Conservation (phyloP, 2,888 invertebrate species). For the Diplazon laetatorius region DNA sequence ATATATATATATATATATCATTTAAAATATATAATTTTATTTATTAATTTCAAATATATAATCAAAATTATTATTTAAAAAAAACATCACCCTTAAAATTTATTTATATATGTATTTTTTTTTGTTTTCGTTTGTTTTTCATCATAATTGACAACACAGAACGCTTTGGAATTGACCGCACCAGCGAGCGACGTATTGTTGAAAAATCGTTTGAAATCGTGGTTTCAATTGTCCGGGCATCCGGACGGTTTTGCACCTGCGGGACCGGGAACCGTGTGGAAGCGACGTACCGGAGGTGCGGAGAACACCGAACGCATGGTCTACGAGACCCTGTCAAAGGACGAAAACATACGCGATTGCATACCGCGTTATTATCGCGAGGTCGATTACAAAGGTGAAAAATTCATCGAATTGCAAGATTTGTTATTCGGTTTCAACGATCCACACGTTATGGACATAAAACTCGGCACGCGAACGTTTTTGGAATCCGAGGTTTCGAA, state of each 20-base stretch:
- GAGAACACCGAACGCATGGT: constrained; percentile 90
- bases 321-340: constrained; percentile 91
- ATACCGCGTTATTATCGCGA: constrained; percentile 94
- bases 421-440: constrained; percentile 94
- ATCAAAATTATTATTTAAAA: too few species aligned
- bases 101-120: background rate
- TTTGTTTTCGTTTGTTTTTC: constrained; percentile 35
- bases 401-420: constrained; percentile 98
- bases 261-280: constrained; percentile 96
- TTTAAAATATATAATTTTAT: too few species aligned
- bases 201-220: constrained; percentile 86
- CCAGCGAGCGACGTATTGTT: constrained; percentile 94
- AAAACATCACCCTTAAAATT: too few species aligned
- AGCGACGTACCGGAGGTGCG: constrained; percentile 89
- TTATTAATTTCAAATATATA: too few species aligned
- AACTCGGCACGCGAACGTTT: constrained; percentile 98
- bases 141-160: too few species aligned
- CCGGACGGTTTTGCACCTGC: constrained; percentile 96
- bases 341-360: constrained; percentile 88
- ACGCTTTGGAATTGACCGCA: constrained; percentile 94
- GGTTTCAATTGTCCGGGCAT: constrained; percentile 97
- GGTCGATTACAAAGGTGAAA: constrained; percentile 90
- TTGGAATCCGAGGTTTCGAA: constrained; percentile 97
- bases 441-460: constrained; percentile 98
- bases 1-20: too few species aligned